These are phyloP conservation scores for Saimiri boliviensis DNA, from an alignment of 2,113 vertebrate species.

Conservation along the genomic window DNA sequence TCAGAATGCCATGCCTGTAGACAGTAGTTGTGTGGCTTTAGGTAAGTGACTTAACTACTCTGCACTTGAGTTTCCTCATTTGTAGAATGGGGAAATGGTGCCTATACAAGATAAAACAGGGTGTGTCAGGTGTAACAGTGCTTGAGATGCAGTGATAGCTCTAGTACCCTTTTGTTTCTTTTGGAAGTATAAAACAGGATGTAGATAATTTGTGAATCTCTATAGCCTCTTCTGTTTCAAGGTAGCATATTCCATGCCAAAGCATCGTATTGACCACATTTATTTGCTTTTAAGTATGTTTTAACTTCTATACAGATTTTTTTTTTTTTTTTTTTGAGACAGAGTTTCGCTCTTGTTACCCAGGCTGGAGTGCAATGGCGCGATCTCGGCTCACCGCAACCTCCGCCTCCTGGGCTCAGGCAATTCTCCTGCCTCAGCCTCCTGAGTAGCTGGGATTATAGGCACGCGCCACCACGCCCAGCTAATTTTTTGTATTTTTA, in stretches of 20 bases:
- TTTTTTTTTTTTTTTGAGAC: no score
- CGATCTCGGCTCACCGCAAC: no score
- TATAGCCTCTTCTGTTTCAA: background rate
- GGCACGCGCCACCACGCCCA: no score
- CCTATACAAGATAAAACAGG: background rate
- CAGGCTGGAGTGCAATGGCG: no score
- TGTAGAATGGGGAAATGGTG: background rate
- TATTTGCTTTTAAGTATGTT: constrained; percentile 13
- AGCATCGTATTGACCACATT: background rate
- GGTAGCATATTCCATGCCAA: background rate
- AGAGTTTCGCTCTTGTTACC: no score
- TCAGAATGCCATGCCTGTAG: background rate
- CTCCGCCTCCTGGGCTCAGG: no score
- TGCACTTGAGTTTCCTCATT: background rate
- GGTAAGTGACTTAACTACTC: background rate
- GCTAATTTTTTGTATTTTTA: no score
- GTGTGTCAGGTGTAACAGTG: background rate
- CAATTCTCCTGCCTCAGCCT: no score
- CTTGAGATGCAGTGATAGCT: background rate
- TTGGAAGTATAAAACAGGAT: background rate
- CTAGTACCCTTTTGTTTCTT: background rate
- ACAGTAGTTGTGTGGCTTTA: background rate
- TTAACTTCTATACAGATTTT: constrained; percentile 41
- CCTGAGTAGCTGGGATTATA: no score
- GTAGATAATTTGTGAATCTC: background rate